phyloP scores from a whole-genome alignment of 2,888 invertebrate genomes.

The Papilio demoleus region DNA sequence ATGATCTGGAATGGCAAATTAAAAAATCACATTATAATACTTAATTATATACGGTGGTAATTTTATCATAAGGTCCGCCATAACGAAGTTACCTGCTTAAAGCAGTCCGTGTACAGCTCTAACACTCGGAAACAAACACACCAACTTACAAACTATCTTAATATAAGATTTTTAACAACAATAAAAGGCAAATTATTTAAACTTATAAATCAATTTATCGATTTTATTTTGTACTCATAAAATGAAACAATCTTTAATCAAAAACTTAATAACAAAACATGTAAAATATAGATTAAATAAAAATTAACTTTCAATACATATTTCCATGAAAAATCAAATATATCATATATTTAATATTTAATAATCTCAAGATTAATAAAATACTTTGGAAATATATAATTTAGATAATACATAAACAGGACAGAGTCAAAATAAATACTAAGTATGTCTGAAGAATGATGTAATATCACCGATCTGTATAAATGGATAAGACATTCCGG shows the following conservation, averaged over 20 bases:
- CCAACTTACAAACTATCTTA: not conserved
- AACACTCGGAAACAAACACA: not conserved
- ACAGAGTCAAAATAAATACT: too few relatives aligned
- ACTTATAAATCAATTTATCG: not conserved
- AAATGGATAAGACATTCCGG: too few relatives aligned
- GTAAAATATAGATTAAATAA: not conserved
- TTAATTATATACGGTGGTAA: constrained; percentile 31
- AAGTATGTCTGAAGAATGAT: too few relatives aligned
- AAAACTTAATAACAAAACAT: not conserved
- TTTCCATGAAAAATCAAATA: not conserved
- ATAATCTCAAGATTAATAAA: too few relatives aligned
- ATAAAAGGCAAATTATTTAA: not conserved
- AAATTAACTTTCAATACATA: not conserved
- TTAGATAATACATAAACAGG: too few relatives aligned
- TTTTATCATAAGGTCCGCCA: not conserved
- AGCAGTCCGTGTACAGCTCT: not conserved
- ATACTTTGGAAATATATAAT: too few relatives aligned
- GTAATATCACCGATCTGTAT: too few relatives aligned
- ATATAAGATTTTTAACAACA: not conserved
- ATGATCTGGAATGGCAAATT: constrained; percentile 8
- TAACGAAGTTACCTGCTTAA: not conserved
- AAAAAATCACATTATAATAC: not conserved
- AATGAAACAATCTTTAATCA: not conserved
- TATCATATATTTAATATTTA: not conserved
- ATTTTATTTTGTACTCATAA: not conserved